A percentile compares a stretch with the other conserved stretches of the same genome.
These are phyloP conservation scores for Ageneiosus marmoratus DNA, from an alignment of 2,113 vertebrate genomes.

Conservation along the genomic window DNA sequence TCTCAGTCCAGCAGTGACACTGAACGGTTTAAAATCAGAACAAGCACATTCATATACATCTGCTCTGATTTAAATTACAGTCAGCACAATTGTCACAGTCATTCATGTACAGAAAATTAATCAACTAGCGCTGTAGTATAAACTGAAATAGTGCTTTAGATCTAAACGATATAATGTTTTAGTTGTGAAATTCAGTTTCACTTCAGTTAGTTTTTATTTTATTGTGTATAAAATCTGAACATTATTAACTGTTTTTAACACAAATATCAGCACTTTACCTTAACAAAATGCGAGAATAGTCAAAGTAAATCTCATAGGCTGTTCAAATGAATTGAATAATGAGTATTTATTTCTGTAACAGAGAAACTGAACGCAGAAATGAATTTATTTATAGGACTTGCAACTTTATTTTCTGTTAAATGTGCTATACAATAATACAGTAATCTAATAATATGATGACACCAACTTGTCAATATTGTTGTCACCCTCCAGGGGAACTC, in stretches of 20 bases:
- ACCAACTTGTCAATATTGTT: slow-evolving; percentile 4
- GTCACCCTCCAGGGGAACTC: slow-evolving; percentile 74
- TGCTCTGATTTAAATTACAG: neutral
- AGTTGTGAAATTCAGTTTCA: neutral
- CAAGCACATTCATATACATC: neutral
- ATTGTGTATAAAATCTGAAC: too few relatives aligned
- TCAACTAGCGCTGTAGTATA: neutral
- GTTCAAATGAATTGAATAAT: neutral
- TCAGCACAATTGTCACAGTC: neutral
- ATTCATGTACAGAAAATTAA: neutral
- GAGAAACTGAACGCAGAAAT: neutral
- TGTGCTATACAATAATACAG: neutral
- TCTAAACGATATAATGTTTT: neutral
- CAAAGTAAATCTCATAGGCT: neutral
- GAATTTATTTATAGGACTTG: neutral
- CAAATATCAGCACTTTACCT: neutral
- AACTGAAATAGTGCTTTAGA: neutral
- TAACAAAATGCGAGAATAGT: neutral
- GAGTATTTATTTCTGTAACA: too few relatives aligned
- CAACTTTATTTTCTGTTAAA: neutral
- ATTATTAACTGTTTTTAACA: too few relatives aligned
- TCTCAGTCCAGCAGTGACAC: too few relatives aligned
- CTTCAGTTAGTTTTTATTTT: neutral
- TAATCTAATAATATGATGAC: neutral
- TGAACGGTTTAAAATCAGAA: too few relatives aligned